These are phyloP conservation scores for Hofmannophila pseudospretella DNA, from an alignment of 2,888 invertebrate genomes.

Conservation along the genomic window DNA sequence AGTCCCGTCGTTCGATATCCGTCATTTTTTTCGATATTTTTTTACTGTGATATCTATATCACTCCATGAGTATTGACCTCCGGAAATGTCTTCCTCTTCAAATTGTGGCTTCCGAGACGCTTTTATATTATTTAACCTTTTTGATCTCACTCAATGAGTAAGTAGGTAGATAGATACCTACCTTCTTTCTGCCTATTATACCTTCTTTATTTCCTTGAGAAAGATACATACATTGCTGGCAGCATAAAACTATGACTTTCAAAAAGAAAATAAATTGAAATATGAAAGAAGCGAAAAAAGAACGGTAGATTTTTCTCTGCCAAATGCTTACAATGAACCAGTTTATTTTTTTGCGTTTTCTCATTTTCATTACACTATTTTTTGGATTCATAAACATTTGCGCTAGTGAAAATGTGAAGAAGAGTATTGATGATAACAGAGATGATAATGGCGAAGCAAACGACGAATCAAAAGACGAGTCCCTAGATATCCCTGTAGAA, in stretches of 20 bases:
- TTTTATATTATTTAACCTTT: too few species aligned
- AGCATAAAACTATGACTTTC: constrained; percentile 9
- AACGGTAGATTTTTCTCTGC: constrained; percentile 27
- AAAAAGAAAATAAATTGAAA: constrained; percentile 17
- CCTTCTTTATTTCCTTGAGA: too few species aligned
- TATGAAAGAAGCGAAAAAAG: constrained; percentile 43
- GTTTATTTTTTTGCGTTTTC: constrained; percentile 30
- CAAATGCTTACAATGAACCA: constrained; percentile 15
- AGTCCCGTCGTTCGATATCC: too few species aligned
- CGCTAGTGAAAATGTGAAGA: constrained; percentile 49
- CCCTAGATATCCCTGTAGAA: constrained; percentile 49
- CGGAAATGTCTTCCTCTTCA: too few species aligned
- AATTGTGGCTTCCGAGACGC: too few species aligned
- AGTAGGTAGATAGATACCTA: too few species aligned
- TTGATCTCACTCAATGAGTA: too few species aligned
- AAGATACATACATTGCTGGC: too few species aligned
- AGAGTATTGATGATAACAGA: constrained; percentile 53
- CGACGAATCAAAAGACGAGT: constrained; percentile 53
- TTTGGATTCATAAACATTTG: constrained; percentile 30
- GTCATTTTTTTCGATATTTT: too few species aligned
- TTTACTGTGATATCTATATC: too few species aligned
- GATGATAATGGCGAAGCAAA: constrained; percentile 49
- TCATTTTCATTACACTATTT: constrained; percentile 34
- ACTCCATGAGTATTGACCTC: too few species aligned
- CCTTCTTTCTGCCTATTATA: too few species aligned